Evolutionary conservation across 1,140 invertebrate genomes (phyloP), one percentile per base, ranked within the genome.

Genomic region (Lepidurus couesii): DNA sequence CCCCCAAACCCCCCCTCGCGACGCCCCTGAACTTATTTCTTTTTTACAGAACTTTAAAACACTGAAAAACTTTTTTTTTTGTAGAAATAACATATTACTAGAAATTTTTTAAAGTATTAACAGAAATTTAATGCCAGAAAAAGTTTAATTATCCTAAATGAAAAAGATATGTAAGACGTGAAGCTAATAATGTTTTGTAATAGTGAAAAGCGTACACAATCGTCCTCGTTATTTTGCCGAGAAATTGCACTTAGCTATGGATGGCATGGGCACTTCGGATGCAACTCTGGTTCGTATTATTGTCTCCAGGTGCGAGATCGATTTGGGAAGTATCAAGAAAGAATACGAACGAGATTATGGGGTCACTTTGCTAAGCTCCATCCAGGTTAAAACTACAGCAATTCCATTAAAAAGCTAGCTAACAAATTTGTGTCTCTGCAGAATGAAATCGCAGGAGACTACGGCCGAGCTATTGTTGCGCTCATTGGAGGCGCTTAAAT

Each of bases 281-380:
- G 92, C 93, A 81, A 93, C 92, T 76, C 86, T 98, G 47, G 96
- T 97, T 81, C 91, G 95, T 82, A 93, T 97, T 79, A 86, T 97
- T 78, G 94, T 96, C 11, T 93, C 93, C 80, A 91, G 95, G 83
- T 95, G 92, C 81, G 95, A 98, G 88, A 94, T 96, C 80, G 95
- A 97, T 86, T 88, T 97, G 83, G 93, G 91, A 45, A 92, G 95
- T 83, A 95, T 97, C 82, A 96, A 96, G 84, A 90, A 93, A 82
- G 93, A 93, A 76, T 96, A 95, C 86, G 88, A 93, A 82, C 90
- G 92, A 80, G 92, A 92, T 84, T 97, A 92, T 82, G 92, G 90
- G 81, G 95, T 96, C 85, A 88, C 91, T 76, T 85, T 98, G 81
- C 92, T 93, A 82, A 90, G 88, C 79, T 93, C 90, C 89, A 93